These are phyloP conservation scores for Colinus virginianus DNA, from an alignment of 2,113 vertebrate species.

Conservation along the genomic window DNA sequence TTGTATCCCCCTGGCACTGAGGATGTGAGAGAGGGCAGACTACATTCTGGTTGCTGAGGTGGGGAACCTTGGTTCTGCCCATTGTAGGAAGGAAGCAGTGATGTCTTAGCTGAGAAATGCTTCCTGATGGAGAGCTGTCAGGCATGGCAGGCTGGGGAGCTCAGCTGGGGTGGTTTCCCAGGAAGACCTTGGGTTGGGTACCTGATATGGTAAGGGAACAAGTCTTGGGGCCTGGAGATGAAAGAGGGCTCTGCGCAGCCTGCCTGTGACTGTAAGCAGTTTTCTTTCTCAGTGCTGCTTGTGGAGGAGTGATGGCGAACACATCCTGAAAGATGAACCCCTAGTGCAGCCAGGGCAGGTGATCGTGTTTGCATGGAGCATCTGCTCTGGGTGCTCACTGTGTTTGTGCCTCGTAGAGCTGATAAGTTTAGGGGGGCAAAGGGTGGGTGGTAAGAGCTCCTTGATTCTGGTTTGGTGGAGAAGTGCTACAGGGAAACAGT, in stretches of 20 bases:
- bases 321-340: neutral
- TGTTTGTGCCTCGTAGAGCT: neutral
- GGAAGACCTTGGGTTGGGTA: neutral
- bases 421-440: neutral
- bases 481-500: neutral
- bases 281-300: neutral
- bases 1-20: neutral
- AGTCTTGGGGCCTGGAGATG: neutral
- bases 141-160: neutral
- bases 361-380: neutral
- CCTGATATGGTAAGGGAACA: neutral
- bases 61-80: neutral
- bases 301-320: neutral
- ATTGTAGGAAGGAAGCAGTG: neutral
- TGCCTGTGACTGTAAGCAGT: neutral
- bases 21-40: neutral
- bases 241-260: neutral
- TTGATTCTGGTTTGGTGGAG: neutral
- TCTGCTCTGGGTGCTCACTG: neutral
- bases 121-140: neutral
- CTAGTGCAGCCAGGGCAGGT: neutral
- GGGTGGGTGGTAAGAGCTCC: neutral
- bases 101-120: fast-evolving
- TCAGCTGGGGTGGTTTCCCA: neutral
- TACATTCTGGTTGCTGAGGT: neutral